Percentiles rank a stretch among this genome's conserved stretches.
phyloP scores from a whole-genome alignment of 2,113 vertebrate genomes.

The Rousettus leschenaultii region DNA sequence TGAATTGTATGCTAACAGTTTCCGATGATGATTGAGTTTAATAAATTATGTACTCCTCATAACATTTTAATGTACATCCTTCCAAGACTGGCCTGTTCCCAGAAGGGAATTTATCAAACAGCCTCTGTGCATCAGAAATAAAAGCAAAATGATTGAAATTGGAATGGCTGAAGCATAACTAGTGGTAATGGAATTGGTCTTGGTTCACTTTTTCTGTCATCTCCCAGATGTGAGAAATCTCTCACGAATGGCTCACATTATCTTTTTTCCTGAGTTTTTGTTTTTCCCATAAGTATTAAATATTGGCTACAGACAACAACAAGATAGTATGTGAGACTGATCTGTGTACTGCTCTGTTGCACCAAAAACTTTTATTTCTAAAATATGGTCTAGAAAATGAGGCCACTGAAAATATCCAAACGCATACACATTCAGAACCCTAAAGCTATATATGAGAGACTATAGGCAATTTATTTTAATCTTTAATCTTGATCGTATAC shows the following conservation, averaged over 20 bases:
- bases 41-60: conserved; percentile 71
- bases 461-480: neutral
- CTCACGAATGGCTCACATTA: neutral
- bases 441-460: neutral
- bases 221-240: conserved; percentile 32
- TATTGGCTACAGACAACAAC: conserved; percentile 6
- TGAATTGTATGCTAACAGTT: conserved; percentile 59
- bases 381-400: conserved; percentile 34
- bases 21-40: conserved; percentile 62
- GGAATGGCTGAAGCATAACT: conserved; percentile 63
- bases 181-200: conserved; percentile 66
- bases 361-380: conserved; percentile 6
- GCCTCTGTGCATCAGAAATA: conserved; percentile 54
- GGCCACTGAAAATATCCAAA: neutral
- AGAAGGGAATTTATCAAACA: conserved; percentile 62
- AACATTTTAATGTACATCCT: conserved; percentile 68
- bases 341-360: neutral
- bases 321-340: conserved; percentile 14
- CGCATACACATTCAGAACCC: neutral
- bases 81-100: conserved; percentile 39
- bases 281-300: conserved; percentile 28
- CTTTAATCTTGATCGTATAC: neutral
- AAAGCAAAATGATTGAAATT: conserved; percentile 66
- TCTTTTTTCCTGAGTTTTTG: conserved; percentile 11
- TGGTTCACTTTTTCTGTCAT: conserved; percentile 63